These are phyloP conservation scores for Nebria salina DNA, from an alignment of 2,888 invertebrate species.

Conservation along the genomic window DNA sequence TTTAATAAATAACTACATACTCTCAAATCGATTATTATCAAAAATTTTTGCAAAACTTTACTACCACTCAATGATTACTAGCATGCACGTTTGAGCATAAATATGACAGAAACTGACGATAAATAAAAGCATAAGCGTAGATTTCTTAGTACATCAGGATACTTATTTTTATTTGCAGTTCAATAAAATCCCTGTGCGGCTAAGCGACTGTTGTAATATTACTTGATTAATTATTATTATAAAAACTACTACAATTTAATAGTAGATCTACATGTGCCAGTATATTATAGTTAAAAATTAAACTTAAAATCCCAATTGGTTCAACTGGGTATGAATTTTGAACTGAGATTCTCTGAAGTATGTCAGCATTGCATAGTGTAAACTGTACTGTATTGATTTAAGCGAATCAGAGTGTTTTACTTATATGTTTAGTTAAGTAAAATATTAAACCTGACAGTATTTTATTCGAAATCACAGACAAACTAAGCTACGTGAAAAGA, in stretches of 20 bases:
- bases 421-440: constrained; percentile 3
- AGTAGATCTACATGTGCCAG: no score
- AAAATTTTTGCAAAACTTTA: not conserved
- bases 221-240: no score
- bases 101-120: not conserved
- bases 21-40: not conserved
- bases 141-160: no score
- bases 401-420: not conserved
- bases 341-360: not conserved
- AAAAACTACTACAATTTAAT: no score
- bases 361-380: not conserved
- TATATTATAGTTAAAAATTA: no score
- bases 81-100: not conserved
- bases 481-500: constrained; percentile 27
- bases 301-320: not conserved
- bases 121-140: no score
- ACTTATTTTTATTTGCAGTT: no score
- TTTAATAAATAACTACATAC: no score
- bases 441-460: constrained; percentile 43
- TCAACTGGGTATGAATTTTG: not conserved
- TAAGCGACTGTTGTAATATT: no score
- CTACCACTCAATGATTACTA: not conserved
- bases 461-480: constrained; percentile 42
- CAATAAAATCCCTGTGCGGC: no score
- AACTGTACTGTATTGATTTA: not conserved